Evolutionary conservation across 2,113 vertebrate genomes (phyloP).

Genomic region (Tupaia tana): DNA sequence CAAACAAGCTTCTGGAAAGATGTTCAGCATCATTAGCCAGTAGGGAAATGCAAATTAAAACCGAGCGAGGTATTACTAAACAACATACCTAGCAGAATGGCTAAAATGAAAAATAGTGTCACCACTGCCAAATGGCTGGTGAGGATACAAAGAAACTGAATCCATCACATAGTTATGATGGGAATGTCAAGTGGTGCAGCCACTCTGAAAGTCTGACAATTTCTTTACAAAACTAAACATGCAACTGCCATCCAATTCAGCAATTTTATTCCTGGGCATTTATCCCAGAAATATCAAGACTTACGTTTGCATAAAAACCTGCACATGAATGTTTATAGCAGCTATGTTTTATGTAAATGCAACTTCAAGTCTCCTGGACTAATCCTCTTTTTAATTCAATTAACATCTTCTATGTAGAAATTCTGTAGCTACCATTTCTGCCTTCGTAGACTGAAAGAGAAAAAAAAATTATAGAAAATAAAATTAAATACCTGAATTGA

Average conservation of each 20-base stretch:
- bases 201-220: not conserved
- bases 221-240: not conserved
- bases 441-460: not conserved
- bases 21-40: not conserved
- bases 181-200: not conserved
- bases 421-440: not conserved
- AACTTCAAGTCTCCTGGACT: not conserved
- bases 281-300: conserved; percentile 11
- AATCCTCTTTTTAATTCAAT: not conserved
- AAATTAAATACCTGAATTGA: conserved; percentile 10
- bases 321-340: not conserved
- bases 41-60: not conserved
- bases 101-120: not conserved
- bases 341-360: not conserved
- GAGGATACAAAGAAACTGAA: not conserved
- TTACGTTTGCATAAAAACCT: not conserved
- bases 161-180: not conserved
- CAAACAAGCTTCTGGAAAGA: not conserved
- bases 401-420: not conserved
- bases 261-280: not conserved
- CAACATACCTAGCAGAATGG: not conserved
- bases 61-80: not conserved
- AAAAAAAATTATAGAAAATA: not conserved
- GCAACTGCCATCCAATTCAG: not conserved
- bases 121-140: not conserved